Evolutionary conservation across 2,888 invertebrate genomes (phyloP), one percentile per base, ranked within the genome.

Genomic region (Ennomos fuscantarius): DNA sequence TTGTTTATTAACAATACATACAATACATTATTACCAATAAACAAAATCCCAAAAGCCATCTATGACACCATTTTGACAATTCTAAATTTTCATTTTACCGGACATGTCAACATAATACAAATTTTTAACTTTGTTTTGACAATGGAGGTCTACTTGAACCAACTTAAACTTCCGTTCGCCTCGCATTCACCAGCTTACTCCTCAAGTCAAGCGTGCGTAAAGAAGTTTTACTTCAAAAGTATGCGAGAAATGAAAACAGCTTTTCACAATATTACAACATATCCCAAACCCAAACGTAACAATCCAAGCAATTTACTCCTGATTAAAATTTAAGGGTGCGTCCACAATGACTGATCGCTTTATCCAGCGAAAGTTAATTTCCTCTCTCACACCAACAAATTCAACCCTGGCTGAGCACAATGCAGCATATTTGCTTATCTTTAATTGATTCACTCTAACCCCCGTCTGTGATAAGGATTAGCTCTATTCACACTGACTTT

Each of bases 381-480:
- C 89, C 87, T 87, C 85, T 81, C 83, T 78, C 81, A 79, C 84
- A 81, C 84, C 80, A 86, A 87, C 89, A 82, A 89, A 90, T 89
- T 89, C 88, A 81, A 82, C 78, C 79, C 77, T 74, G 70, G 66
- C 55, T 65, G 65, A 63, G 69, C 76, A 91, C 89, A 90, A 92
- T 82, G 78, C 74, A 79, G 74, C 85, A 86, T 90, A 92, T 92
- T 92, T 91, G 92, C 89, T 92, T 92, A 91, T 92, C 91, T 92
- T 89, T 91, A 91, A 92, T 92, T 91, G 91, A 92, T 92, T 91
- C 89, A 89, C 86, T 92, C 76, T 88, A 86, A 83, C 89, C 89
- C 89, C 78, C 78, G 72, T 71, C 65, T 62, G 68, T 82, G 91
- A 90, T 91, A 89, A 89, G 90, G 91, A 91, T 92, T 91, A 91